phyloP scores from a whole-genome alignment of 2,113 vertebrate genomes.

The Apistogramma diplotaenia region DNA sequence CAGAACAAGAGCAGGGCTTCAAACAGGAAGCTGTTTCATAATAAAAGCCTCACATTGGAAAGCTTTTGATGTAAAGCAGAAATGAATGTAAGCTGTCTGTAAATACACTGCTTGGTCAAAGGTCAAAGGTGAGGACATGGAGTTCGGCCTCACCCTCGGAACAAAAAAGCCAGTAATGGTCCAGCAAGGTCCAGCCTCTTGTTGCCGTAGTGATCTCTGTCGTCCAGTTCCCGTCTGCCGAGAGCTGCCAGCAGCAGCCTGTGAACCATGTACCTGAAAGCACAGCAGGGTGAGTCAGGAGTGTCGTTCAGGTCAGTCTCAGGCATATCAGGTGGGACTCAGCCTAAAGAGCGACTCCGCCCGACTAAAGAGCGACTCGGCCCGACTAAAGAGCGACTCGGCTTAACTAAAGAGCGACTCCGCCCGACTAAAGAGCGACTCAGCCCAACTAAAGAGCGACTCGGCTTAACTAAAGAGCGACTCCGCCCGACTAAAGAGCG shows the following conservation, averaged over 20 bases:
- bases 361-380: too few species aligned
- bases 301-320: not conserved
- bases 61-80: not conserved
- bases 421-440: too few species aligned
- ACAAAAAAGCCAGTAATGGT: slow-evolving; percentile 92
- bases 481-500: too few species aligned
- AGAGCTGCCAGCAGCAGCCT: slow-evolving; percentile 91
- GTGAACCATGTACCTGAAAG: slow-evolving; percentile 96
- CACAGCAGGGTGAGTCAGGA: not conserved
- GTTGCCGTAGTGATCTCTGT: slow-evolving; percentile 99
- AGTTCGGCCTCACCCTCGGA: slow-evolving; percentile 85
- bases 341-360: slow-evolving; percentile 98
- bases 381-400: too few species aligned
- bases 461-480: too few species aligned
- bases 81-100: not conserved
- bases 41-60: not conserved
- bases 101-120: not conserved
- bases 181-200: slow-evolving; percentile 98
- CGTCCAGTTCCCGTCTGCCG: slow-evolving; percentile 93
- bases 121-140: not conserved
- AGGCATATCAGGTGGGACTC: slow-evolving; percentile 22
- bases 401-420: too few species aligned
- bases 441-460: too few species aligned
- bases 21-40: not conserved
- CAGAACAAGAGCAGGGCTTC: too few species aligned